Evolutionary conservation across 1,140 invertebrate genomes (phyloP).

Genomic region (Drosophila navojoa): DNA sequence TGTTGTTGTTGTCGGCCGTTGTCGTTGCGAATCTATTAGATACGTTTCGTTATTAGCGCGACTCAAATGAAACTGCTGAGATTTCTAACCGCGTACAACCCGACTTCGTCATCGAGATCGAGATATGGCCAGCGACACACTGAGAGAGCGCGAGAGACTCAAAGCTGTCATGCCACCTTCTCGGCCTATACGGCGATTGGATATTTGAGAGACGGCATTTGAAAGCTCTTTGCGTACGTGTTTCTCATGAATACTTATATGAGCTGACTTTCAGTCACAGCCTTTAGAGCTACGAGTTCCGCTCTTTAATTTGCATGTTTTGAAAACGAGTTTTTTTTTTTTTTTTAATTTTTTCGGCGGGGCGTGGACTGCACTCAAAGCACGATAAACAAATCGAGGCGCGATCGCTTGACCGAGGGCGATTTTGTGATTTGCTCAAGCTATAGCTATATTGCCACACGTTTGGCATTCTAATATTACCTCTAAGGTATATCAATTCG

Average conservation of each 20-base stretch:
- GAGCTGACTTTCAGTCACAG: conserved; percentile 32
- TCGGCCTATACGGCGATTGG: conserved; percentile 52
- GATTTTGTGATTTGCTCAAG: conserved; percentile 14
- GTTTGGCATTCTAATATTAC: conserved; percentile 60
- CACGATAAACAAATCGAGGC: conserved; percentile 35
- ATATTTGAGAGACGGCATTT: conserved; percentile 65
- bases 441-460: conserved; percentile 32
- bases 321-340: conserved; percentile 41
- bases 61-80: conserved; percentile 82
- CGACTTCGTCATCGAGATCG: conserved; percentile 39
- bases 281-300: conserved; percentile 14
- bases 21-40: conserved; percentile 66
- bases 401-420: conserved; percentile 45
- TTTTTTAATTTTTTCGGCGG: conserved; percentile 3
- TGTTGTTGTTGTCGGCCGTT: conserved; percentile 42
- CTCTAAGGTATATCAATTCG: conserved; percentile 23
- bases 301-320: conserved; percentile 76
- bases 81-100: conserved; percentile 48
- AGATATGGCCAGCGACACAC: conserved; percentile 30
- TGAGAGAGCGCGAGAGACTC: conserved; percentile 25
- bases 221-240: conserved; percentile 57
- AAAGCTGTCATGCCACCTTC: conserved; percentile 37
- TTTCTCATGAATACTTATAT: conserved; percentile 59
- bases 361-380: conserved; percentile 46
- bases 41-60: conserved; percentile 78